These are phyloP conservation scores for Dicaeum eximium DNA, from an alignment of 2,113 vertebrate species.

Conservation along the genomic window DNA sequence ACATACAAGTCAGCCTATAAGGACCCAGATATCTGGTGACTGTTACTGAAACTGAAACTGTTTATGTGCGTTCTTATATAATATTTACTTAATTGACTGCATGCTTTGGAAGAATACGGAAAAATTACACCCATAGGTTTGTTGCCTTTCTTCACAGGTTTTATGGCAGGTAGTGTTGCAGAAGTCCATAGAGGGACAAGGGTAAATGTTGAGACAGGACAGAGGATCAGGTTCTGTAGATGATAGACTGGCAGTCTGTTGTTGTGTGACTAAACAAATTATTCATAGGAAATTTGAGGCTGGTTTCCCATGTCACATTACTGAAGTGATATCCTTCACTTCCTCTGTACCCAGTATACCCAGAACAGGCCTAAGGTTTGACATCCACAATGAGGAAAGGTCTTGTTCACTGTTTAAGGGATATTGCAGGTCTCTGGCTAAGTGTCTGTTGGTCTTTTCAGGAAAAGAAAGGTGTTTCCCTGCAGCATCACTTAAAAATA, in stretches of 20 bases:
- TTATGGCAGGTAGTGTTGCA: background rate
- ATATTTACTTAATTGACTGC: background rate
- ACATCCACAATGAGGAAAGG: background rate
- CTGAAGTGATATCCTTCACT: background rate
- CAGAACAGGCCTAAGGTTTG: background rate
- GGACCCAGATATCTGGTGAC: background rate
- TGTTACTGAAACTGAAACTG: background rate
- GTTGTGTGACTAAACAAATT: conserved; percentile 10
- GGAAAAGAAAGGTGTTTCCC: background rate
- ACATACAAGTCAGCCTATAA: background rate
- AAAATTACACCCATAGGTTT: background rate
- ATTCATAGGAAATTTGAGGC: background rate
- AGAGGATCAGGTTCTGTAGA: background rate
- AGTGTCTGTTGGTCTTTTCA: background rate
- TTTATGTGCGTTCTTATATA: background rate
- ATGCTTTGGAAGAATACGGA: background rate
- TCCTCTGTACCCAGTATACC: background rate
- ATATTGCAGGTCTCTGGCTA: background rate
- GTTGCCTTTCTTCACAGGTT: background rate
- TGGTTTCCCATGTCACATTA: background rate
- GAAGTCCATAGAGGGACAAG: background rate
- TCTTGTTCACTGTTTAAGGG: background rate
- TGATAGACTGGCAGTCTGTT: background rate
- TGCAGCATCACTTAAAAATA: background rate
- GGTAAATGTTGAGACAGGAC: background rate